Base-by-base conservation (phyloP, 2,888 invertebrate genomes). In the Volucella inanis region DNA sequence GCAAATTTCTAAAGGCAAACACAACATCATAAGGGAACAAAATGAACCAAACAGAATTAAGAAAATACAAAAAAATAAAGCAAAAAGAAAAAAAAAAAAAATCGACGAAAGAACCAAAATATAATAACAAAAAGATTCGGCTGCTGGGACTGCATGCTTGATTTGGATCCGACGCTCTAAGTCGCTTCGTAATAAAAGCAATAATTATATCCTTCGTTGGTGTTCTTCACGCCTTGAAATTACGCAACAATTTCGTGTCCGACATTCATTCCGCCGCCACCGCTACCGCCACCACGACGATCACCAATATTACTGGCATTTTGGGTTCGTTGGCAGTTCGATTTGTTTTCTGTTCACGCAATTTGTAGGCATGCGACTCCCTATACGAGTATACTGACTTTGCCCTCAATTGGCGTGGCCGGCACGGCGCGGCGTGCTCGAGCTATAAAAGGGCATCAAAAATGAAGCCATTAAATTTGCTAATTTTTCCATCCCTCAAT, bases 171-270 rank as follows among this genome's bases (percentile, higher is more conserved):
- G 43, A 85, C 80, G 80, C 85, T 80, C 76, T 72, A 77, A 81
- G 81, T 81, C 31, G 31, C 85, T 81, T 85, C 70, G 50, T 80
- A 85, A 85, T 91, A 91, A 91, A 91, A 90, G 91, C 91, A 91
- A 91, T 91, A 91, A 91, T 91, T 91, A 91, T 91, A 91, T 91
- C 91, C 92, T 91, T 91, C 92, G 92, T 92, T 92, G 92, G 92
- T 92, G 92, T 92, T 92, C 92, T 92, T 92, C 92, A 92, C 92
- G 92, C 92, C 92, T 92, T 90, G 90, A 92, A 92, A 92, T 92
- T 92, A 91, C 91, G 91, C 89, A 90, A 91, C 91, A 91, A 92
- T 92, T 91, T 91, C 90, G 89, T 91, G 91, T 91, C 85, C 81
- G 81, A 85, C 85, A 85, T 85, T 85, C 81, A 81, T 85, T 72